Percentiles rank a stretch among this genome's conserved stretches.
Evolutionary conservation across 2,113 vertebrate species (phyloP).

Genomic region (Abramis brama): DNA sequence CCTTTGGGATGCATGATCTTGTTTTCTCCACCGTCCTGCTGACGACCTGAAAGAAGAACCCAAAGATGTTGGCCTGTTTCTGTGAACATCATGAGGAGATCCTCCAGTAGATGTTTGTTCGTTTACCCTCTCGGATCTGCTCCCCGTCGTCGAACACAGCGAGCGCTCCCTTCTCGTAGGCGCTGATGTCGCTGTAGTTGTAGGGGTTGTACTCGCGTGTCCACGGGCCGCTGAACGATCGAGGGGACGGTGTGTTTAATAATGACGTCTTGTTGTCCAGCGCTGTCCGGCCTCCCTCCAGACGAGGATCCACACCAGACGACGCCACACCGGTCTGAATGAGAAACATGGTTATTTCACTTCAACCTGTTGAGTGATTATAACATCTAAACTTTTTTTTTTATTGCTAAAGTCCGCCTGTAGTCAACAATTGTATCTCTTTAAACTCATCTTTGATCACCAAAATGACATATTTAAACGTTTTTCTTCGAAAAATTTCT

Average conservation of each 20-base stretch:
- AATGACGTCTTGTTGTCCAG: slow-evolving; percentile 90
- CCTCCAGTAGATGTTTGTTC: too few species aligned
- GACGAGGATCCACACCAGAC: slow-evolving; percentile 72
- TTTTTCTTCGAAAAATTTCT: too few species aligned
- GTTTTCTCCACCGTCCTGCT: slow-evolving; percentile 71
- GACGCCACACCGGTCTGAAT: slow-evolving; percentile 64
- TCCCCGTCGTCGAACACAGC: slow-evolving; percentile 86
- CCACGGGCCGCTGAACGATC: slow-evolving; percentile 79
- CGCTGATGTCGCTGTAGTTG: slow-evolving; percentile 85
- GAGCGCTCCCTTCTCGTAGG: slow-evolving; percentile 83
- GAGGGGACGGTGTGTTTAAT: slow-evolving; percentile 83
- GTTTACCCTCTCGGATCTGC: slow-evolving; percentile 84
- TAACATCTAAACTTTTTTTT: background rate
- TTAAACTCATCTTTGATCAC: too few species aligned
- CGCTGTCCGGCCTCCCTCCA: slow-evolving; percentile 80
- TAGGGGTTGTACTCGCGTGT: slow-evolving; percentile 87
- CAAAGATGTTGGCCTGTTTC: background rate
- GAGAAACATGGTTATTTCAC: background rate
- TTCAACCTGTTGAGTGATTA: background rate
- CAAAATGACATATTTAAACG: too few species aligned
- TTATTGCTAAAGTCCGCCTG: too few species aligned
- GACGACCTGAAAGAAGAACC: slow-evolving; percentile 58
- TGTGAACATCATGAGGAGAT: background rate
- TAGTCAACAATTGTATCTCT: too few species aligned
- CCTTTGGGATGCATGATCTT: slow-evolving; percentile 69